Conservation (phyloP, 2,888 invertebrate genomes). For the Cyaniris semiargus region DNA sequence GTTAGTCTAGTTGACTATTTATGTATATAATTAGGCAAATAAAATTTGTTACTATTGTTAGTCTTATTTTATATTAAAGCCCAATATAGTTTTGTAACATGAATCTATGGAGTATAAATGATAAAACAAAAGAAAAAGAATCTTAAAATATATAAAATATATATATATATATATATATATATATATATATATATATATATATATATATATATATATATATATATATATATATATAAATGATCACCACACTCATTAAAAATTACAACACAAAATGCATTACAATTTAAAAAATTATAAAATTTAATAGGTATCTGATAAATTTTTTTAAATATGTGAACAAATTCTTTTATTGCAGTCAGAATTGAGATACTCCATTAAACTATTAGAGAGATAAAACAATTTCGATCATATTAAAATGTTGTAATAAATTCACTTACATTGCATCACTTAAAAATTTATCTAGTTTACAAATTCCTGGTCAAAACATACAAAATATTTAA, state of each 20-base stretch:
- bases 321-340: too few relatives aligned
- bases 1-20: slow-evolving; percentile 27
- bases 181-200: too few relatives aligned
- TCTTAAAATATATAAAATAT: slow-evolving; percentile 7
- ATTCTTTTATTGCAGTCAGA: neutral
- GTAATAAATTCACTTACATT: neutral
- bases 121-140: neutral
- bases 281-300: neutral
- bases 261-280: neutral
- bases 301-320: neutral
- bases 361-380: neutral
- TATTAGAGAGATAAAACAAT: neutral
- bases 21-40: slow-evolving; percentile 38
- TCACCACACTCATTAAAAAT: neutral
- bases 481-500: neutral
- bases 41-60: slow-evolving; percentile 36
- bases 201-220: too few relatives aligned
- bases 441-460: neutral
- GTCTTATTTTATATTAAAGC: slow-evolving; percentile 14
- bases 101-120: neutral
- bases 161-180: too few relatives aligned
- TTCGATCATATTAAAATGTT: neutral
- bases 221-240: too few relatives aligned
- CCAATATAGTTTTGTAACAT: neutral
- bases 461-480: neutral